phyloP scores from a whole-genome alignment of 2,113 vertebrate species.

The Melanotaenia duboulayi region DNA sequence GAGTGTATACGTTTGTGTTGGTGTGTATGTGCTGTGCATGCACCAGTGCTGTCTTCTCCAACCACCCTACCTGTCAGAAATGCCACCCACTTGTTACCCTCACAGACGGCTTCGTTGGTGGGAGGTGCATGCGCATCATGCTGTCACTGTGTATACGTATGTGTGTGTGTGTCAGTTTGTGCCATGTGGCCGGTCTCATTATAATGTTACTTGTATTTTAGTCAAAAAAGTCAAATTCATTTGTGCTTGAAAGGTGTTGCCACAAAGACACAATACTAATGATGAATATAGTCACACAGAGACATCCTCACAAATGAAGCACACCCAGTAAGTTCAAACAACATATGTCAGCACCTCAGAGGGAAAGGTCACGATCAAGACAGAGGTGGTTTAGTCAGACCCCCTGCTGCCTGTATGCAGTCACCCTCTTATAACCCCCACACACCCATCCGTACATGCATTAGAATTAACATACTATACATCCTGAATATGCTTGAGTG shows the following conservation, averaged over 20 bases:
- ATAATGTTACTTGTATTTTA: slow-evolving; percentile 38
- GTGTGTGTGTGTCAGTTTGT: background rate
- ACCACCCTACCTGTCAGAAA: slow-evolving; percentile 55
- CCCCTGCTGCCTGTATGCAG: slow-evolving; percentile 28
- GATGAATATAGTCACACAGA: slow-evolving; percentile 2
- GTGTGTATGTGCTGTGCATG: slow-evolving; percentile 15
- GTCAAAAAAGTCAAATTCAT: slow-evolving; percentile 56
- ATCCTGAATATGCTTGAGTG: slow-evolving; percentile 3
- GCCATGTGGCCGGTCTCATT: slow-evolving; percentile 17
- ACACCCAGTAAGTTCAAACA: slow-evolving; percentile 66
- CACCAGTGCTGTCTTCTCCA: slow-evolving; percentile 32
- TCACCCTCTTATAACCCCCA: slow-evolving; percentile 26
- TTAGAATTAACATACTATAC: slow-evolving; percentile 3
- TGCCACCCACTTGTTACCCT: slow-evolving; percentile 51
- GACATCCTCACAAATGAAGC: background rate
- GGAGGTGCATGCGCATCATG: slow-evolving; percentile 20
- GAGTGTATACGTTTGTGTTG: slow-evolving; percentile 7
- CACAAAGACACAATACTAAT: slow-evolving; percentile 36
- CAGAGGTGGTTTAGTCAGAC: slow-evolving; percentile 44
- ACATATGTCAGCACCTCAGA: slow-evolving; percentile 63
- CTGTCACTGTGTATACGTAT: slow-evolving; percentile 1
- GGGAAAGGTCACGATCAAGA: slow-evolving; percentile 52
- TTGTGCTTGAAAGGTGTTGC: slow-evolving; percentile 42
- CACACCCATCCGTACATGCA: slow-evolving; percentile 5
- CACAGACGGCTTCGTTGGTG: slow-evolving; percentile 60